A percentile compares a stretch with the other conserved stretches of the same genome.
These are phyloP conservation scores for Petrolisthes manimaculis DNA, from an alignment of 2,888 invertebrate species.

Conservation along the genomic window DNA sequence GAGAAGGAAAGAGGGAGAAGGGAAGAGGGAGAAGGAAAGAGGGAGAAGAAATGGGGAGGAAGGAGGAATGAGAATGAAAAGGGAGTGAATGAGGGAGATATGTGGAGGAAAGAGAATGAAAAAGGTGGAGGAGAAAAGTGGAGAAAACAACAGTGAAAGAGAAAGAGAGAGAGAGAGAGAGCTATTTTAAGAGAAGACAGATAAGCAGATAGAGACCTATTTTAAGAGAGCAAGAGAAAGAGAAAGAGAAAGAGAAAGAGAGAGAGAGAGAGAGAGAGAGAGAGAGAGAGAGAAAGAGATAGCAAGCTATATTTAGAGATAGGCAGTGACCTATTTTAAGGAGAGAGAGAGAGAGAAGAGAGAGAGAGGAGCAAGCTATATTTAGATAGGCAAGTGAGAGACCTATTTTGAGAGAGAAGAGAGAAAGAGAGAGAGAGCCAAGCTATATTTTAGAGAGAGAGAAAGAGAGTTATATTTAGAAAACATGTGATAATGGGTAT, in stretches of 20 bases:
- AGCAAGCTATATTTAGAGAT: slow-evolving; percentile 5
- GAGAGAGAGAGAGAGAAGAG: slow-evolving; percentile 45
- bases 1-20: not conserved
- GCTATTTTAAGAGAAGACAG: not conserved
- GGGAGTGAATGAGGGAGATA: not conserved
- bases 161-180: not conserved
- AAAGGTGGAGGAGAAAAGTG: not conserved
- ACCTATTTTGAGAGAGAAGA: slow-evolving; percentile 6
- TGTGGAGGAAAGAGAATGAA: not conserved
- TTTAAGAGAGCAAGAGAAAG: not conserved
- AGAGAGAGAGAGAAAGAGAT: slow-evolving; percentile 25
- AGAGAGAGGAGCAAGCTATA: not conserved
- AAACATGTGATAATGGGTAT: too few species aligned
- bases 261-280: slow-evolving; percentile 20
- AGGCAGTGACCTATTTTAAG: slow-evolving; percentile 30
- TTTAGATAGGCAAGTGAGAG: too few species aligned
- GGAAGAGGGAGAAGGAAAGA: not conserved
- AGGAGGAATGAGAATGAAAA: not conserved
- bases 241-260: slow-evolving; percentile 1
- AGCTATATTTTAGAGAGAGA: slow-evolving; percentile 27
- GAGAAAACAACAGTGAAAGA: not conserved
- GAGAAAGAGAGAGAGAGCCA: slow-evolving; percentile 21
- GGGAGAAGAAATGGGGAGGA: not conserved
- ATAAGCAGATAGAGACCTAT: not conserved
- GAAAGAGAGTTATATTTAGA: too few species aligned